Evolutionary conservation across 1,140 invertebrate genomes (phyloP).

Genomic region (Wiebesia pumilae): DNA sequence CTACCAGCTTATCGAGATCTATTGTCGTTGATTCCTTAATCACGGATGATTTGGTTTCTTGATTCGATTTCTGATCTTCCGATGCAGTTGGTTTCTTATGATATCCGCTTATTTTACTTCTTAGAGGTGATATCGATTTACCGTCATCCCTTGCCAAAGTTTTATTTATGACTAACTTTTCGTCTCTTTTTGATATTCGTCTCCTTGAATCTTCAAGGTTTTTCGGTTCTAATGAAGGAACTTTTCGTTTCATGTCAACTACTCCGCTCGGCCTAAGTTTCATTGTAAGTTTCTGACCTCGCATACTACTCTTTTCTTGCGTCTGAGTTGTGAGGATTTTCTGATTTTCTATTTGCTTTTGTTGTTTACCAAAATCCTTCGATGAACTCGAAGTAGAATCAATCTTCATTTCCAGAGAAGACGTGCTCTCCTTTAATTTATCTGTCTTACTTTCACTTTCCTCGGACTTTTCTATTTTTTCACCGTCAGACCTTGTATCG

Average conservation of each 20-base stretch:
- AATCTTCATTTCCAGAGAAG: constrained; percentile 23
- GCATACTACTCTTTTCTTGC: constrained; percentile 21
- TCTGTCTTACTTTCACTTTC: constrained; percentile 26
- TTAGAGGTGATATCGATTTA: constrained; percentile 14
- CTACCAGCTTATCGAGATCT: constrained; percentile 21
- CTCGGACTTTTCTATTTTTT: constrained; percentile 31
- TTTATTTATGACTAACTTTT: constrained; percentile 33
- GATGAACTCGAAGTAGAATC: not conserved
- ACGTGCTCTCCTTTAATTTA: constrained; percentile 24
- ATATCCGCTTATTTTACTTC: constrained; percentile 6
- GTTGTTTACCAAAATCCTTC: not conserved
- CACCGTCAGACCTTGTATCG: constrained; percentile 9
- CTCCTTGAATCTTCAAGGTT: not conserved
- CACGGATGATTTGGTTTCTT: constrained; percentile 12
- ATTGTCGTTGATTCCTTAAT: not conserved
- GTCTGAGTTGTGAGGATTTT: not conserved
- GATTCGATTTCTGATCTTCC: constrained; percentile 29
- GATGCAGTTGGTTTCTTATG: constrained; percentile 6
- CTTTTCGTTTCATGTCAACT: constrained; percentile 16
- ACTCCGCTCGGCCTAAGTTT: not conserved
- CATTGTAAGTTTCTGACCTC: not conserved
- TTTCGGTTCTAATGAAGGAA: constrained; percentile 32
- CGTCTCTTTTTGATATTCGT: not conserved
- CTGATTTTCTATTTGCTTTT: constrained; percentile 7
- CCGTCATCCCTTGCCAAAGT: constrained; percentile 19